Conservation (phyloP, 2,113 vertebrate genomes). For the Corythornis cristatus region DNA sequence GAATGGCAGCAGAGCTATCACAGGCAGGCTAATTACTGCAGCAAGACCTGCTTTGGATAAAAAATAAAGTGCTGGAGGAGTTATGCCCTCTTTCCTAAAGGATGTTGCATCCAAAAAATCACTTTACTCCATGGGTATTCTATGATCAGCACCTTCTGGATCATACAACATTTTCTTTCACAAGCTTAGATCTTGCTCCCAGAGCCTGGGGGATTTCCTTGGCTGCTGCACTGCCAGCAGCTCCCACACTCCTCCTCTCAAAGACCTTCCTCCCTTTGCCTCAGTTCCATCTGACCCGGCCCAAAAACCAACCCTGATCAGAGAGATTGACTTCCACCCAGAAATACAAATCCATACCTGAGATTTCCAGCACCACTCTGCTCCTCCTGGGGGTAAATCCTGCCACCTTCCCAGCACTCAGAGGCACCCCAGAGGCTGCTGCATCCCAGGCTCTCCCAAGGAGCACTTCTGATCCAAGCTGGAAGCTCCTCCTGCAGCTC, state of each 20-base stretch:
- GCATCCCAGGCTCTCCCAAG: not conserved
- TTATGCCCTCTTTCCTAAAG: fast-evolving
- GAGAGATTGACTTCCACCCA: not conserved
- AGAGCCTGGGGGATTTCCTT: not conserved
- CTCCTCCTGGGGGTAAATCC: not conserved
- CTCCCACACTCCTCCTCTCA: fast-evolving
- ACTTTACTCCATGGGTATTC: too few species aligned
- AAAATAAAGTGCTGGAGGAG: too few species aligned
- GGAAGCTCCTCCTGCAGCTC: not conserved
- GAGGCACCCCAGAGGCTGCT: not conserved
- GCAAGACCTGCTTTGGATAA: not conserved
- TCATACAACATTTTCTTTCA: not conserved
- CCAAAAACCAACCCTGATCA: not conserved
- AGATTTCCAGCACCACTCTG: not conserved
- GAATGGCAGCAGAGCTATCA: conserved; percentile 2
- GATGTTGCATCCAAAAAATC: not conserved
- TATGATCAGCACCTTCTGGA: not conserved
- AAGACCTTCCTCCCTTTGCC: not conserved
- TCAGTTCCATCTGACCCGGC: fast-evolving
- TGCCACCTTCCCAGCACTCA: fast-evolving
- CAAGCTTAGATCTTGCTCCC: fast-evolving
- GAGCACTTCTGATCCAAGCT: not conserved
- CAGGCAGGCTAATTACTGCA: conserved; percentile 46
- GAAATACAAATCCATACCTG: not conserved
- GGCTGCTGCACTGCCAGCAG: not conserved